Evolutionary conservation across 2,888 invertebrate genomes (phyloP).

Genomic region (Euzetes globulus): DNA sequence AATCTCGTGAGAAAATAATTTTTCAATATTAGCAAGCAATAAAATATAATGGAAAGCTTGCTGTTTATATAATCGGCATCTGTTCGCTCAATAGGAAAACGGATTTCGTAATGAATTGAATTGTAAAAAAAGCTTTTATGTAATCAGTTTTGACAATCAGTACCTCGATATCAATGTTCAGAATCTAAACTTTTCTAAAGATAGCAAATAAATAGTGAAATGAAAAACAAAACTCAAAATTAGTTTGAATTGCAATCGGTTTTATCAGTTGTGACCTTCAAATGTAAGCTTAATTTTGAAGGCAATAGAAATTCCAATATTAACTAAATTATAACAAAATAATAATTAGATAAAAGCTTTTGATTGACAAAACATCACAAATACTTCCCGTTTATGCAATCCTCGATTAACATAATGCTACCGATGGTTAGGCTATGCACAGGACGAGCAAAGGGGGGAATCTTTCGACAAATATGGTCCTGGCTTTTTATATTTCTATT

Average conservation of each 20-base stretch:
- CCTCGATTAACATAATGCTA: constrained; percentile 15
- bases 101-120: too few species aligned
- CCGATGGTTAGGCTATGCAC: too few species aligned
- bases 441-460: too few species aligned
- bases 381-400: constrained; percentile 27
- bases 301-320: too few species aligned
- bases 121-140: not conserved
- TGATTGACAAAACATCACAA: constrained; percentile 11
- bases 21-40: too few species aligned
- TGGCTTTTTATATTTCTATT: too few species aligned
- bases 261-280: not conserved
- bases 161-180: not conserved
- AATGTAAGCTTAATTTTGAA: not conserved
- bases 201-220: not conserved
- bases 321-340: not conserved
- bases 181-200: not conserved
- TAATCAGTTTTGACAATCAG: constrained; percentile 17
- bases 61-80: too few species aligned
- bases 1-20: not conserved
- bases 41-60: too few species aligned
- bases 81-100: too few species aligned
- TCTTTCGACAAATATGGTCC: too few species aligned
- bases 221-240: not conserved
- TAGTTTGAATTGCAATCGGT: not conserved
- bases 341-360: not conserved